Evolutionary conservation across 2,113 vertebrate species (phyloP).

Genomic region (Synchiropus splendidus): DNA sequence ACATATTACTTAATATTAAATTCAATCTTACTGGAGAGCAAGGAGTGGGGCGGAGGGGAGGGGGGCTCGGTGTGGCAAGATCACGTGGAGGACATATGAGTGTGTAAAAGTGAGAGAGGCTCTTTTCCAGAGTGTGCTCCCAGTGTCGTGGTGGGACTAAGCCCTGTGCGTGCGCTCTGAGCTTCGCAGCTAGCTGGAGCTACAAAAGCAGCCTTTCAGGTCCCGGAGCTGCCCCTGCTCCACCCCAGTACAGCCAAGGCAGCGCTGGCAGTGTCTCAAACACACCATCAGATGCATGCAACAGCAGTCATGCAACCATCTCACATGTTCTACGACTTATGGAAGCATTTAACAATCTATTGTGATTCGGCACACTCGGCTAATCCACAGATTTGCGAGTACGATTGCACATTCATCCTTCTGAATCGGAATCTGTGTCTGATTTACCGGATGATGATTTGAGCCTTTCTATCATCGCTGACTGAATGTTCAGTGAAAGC

Average conservation of each 20-base stretch:
- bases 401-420: conserved; percentile 2
- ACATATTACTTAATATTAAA: conserved; percentile 16
- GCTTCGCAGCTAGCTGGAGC: conserved; percentile 34
- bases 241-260: conserved; percentile 36
- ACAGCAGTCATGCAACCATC: conserved; percentile 9
- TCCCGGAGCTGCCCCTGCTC: conserved; percentile 34
- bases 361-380: not conserved
- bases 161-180: conserved; percentile 48
- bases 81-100: conserved; percentile 27
- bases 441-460: conserved; percentile 28
- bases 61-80: too few relatives aligned
- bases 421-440: conserved; percentile 12
- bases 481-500: conserved; percentile 22
- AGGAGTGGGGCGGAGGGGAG: too few relatives aligned
- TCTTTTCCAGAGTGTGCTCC: conserved; percentile 32
- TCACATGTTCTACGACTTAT: not conserved
- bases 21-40: conserved; percentile 31
- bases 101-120: conserved; percentile 18
- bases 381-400: not conserved
- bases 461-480: conserved; percentile 19
- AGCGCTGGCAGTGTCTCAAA: conserved; percentile 26
- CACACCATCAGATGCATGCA: conserved; percentile 14
- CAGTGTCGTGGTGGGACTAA: conserved; percentile 51
- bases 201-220: conserved; percentile 62
- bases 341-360: too few relatives aligned